A percentile compares a stretch with the other conserved stretches of the same genome.
Conservation (phyloP, 2,797 vertebrate genomes). For the Takifugu ocellatus region DNA sequence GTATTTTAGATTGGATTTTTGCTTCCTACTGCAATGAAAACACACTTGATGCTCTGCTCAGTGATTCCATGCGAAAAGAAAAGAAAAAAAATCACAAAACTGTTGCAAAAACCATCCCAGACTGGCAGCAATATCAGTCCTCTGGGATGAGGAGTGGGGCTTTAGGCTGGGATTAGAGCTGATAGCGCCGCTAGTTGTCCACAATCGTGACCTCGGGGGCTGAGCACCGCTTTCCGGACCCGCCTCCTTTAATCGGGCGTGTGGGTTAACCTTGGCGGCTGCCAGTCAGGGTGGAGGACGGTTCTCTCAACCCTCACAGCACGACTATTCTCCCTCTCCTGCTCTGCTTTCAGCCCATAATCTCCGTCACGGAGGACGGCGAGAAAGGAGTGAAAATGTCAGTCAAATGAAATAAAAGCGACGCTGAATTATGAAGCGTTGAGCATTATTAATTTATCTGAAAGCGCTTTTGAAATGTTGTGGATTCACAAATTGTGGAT, state of each 20-base stretch:
- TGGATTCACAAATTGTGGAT: too few species aligned
- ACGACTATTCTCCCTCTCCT: constrained; percentile 51
- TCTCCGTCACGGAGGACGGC: constrained; percentile 30
- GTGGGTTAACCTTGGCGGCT: constrained; percentile 49
- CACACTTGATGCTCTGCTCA: too few species aligned
- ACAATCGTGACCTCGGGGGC: constrained; percentile 29
- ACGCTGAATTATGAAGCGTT: too few species aligned
- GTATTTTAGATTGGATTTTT: too few species aligned
- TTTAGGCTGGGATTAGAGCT: constrained; percentile 46
- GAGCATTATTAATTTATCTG: too few species aligned
- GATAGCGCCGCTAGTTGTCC: constrained; percentile 35
- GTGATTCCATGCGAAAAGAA: not conserved
- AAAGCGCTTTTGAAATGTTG: too few species aligned
- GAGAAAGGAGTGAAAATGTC: constrained; percentile 49
- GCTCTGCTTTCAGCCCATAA: constrained; percentile 53
- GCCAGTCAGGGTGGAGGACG: constrained; percentile 39
- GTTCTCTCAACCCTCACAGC: constrained; percentile 15
- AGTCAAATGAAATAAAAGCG: constrained; percentile 21
- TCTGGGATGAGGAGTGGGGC: constrained; percentile 7
- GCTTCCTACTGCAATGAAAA: too few species aligned
- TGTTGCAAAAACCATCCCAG: constrained; percentile 15
- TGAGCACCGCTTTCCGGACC: constrained; percentile 37
- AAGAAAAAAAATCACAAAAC: constrained; percentile 3
- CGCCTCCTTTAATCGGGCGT: constrained; percentile 23
- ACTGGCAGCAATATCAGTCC: constrained; percentile 9